These are phyloP conservation scores for Rhineura floridana DNA, from an alignment of 2,113 vertebrate genomes.

Conservation along the genomic window DNA sequence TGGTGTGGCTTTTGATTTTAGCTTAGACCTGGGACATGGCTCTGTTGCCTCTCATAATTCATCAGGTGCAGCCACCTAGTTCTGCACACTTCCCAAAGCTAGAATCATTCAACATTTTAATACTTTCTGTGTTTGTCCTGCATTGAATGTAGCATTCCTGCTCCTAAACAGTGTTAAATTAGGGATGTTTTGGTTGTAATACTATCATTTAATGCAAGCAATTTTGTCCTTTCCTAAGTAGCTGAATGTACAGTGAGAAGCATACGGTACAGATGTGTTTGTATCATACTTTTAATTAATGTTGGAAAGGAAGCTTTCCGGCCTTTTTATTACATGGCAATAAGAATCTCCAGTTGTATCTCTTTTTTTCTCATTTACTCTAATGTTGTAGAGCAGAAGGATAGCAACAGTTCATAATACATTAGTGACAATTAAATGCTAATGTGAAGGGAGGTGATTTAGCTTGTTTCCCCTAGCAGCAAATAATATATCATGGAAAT, in stretches of 20 bases:
- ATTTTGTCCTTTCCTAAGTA: not conserved
- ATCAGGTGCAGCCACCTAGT: not conserved
- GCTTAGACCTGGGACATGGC: not conserved
- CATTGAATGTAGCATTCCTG: not conserved
- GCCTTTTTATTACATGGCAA: not conserved
- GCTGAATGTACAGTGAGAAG: not conserved
- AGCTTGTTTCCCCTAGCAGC: not conserved
- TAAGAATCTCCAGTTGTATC: not conserved
- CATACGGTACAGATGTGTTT: not conserved
- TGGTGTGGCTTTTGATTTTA: not conserved
- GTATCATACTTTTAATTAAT: not conserved
- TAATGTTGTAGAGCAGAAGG: not conserved
- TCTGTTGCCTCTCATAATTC: not conserved
- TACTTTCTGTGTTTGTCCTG: not conserved
- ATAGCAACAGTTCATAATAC: not conserved
- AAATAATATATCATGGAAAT: not conserved
- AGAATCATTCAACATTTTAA: not conserved
- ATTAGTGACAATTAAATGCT: not conserved
- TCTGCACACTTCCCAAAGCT: not conserved
- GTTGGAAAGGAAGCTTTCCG: not conserved
- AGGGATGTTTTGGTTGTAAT: not conserved
- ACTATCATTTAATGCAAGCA: fast-evolving
- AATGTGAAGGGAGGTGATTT: not conserved
- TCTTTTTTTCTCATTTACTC: not conserved
- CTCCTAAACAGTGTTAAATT: not conserved